These are phyloP conservation scores for Musca domestica DNA, from an alignment of 1,140 invertebrate genomes.

Conservation along the genomic window DNA sequence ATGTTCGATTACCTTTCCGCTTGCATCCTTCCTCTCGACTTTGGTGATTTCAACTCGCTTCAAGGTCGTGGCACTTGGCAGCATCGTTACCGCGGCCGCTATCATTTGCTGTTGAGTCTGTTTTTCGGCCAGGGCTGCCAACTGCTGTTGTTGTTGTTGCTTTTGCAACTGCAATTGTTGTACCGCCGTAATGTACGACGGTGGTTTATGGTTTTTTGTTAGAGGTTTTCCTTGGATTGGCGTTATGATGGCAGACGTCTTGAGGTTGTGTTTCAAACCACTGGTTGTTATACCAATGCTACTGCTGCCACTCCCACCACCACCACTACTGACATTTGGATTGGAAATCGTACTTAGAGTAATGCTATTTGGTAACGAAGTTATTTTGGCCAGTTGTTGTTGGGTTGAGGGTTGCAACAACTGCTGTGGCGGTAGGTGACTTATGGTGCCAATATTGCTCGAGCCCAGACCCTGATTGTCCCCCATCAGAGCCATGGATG, in stretches of 20 bases:
- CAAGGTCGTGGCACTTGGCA: slow-evolving; percentile 49
- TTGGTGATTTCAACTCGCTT: slow-evolving; percentile 45
- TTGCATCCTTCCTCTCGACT: neutral
- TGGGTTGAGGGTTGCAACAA: slow-evolving; percentile 17
- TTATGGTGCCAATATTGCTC: slow-evolving; percentile 62
- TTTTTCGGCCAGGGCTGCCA: slow-evolving; percentile 21
- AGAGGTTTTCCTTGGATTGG: slow-evolving; percentile 44
- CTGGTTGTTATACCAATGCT: slow-evolving; percentile 6
- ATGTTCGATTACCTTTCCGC: neutral
- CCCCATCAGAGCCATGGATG: neutral
- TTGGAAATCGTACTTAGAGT: slow-evolving; percentile 43
- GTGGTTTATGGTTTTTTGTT: slow-evolving; percentile 53
- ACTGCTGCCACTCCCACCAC: neutral
- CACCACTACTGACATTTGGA: slow-evolving; percentile 8
- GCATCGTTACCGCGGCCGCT: slow-evolving; percentile 49
- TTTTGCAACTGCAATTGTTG: slow-evolving; percentile 49
- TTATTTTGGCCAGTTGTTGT: slow-evolving; percentile 18
- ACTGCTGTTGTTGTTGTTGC: slow-evolving; percentile 42
- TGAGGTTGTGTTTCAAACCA: slow-evolving; percentile 40
- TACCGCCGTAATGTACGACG: slow-evolving; percentile 50
- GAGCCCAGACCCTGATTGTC: slow-evolving; percentile 57
- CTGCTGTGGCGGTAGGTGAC: slow-evolving; percentile 45
- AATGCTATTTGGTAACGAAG: slow-evolving; percentile 42
- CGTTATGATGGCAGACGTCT: slow-evolving; percentile 47
- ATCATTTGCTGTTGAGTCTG: slow-evolving; percentile 48